These are phyloP conservation scores for Anser cygnoides DNA, from an alignment of 2,113 vertebrate genomes.

Conservation along the genomic window DNA sequence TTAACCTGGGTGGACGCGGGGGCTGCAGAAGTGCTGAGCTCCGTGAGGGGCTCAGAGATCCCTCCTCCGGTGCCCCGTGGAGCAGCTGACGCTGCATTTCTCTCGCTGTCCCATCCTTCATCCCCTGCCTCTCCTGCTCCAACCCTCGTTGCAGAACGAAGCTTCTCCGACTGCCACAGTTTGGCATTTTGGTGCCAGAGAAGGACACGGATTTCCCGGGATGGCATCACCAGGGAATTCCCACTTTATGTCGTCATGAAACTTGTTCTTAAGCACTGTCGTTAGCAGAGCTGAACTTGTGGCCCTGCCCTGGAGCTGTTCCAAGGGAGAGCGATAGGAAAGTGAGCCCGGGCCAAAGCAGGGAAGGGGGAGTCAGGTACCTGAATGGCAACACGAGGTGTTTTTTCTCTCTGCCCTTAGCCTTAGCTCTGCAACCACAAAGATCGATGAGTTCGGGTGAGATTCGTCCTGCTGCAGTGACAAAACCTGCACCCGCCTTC, in stretches of 20 bases:
- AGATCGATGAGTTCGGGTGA: not conserved
- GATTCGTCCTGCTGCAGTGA: not conserved
- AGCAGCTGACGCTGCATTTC: not conserved
- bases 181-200: not conserved
- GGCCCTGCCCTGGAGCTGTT: not conserved
- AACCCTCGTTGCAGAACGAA: not conserved
- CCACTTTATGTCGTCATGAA: not conserved
- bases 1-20: not conserved
- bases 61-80: not conserved
- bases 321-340: not conserved
- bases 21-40: not conserved
- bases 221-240: not conserved
- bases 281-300: accelerated
- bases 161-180: not conserved
- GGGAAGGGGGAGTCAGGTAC: not conserved
- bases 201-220: not conserved
- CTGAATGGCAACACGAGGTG: constrained; percentile 46
- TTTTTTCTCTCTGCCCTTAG: constrained; percentile 64
- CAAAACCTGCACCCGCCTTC: not conserved
- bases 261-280: accelerated
- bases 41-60: not conserved
- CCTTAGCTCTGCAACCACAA: constrained; percentile 71
- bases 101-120: not conserved
- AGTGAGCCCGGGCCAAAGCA: not conserved
- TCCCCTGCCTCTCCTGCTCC: not conserved